Percentiles rank a stretch among this genome's conserved stretches.
Conservation (phyloP, 2,888 invertebrate genomes). For the Neria commutata region DNA sequence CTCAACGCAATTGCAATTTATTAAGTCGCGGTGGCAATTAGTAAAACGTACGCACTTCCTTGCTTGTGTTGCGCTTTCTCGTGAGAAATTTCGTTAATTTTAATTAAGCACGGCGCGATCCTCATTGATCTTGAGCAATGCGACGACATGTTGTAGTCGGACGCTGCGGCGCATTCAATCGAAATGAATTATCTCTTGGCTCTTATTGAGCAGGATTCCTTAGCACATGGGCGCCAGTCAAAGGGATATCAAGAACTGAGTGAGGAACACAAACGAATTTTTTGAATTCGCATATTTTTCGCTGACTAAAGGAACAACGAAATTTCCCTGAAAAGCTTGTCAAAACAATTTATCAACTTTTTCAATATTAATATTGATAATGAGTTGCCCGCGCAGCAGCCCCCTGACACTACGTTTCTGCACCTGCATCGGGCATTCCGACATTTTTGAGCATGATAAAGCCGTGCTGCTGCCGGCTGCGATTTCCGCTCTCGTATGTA, state of each 20-base stretch:
- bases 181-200: too few species aligned
- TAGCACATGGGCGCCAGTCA: too few species aligned
- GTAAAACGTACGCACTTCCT: slow-evolving; percentile 31
- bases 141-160: background rate
- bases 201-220: too few species aligned
- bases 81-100: slow-evolving; percentile 57
- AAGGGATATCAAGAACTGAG: too few species aligned
- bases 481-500: slow-evolving; percentile 26
- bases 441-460: slow-evolving; percentile 26
- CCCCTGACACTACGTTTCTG: slow-evolving; percentile 19
- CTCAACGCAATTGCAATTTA: slow-evolving; percentile 33
- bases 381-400: background rate
- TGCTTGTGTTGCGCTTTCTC: slow-evolving; percentile 42
- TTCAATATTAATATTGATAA: too few species aligned
- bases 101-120: slow-evolving; percentile 51
- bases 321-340: too few species aligned
- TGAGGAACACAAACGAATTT: too few species aligned
- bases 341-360: too few species aligned
- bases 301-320: too few species aligned
- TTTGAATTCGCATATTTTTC: too few species aligned
- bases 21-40: slow-evolving; percentile 55
- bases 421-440: slow-evolving; percentile 26
- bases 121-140: slow-evolving; percentile 46
- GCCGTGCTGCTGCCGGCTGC: slow-evolving; percentile 28
- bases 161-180: too few species aligned